Evolutionary conservation across 2,113 vertebrate species (phyloP), one percentile per base, ranked within the genome.

Genomic region (Notothenia coriiceps): DNA sequence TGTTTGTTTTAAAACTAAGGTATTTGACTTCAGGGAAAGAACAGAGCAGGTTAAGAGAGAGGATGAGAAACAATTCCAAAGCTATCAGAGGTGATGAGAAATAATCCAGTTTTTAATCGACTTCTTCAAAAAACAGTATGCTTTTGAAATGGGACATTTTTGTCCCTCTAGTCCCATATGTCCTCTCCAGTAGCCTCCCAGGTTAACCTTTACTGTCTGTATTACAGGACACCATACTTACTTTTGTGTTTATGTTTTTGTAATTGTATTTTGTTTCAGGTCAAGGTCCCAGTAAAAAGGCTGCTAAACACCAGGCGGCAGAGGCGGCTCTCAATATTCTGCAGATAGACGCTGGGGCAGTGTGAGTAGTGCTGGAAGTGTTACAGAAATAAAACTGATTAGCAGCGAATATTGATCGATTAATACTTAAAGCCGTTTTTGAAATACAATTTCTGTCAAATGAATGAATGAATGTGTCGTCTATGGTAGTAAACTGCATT

Each of bases 251-350:
- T 47, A 15, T 70, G 25, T 18, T 1, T 65, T 2, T 3, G 1
- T 55, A 9, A 59, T 29, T 87, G 47, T 40, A 2, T 62, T 82
- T 61, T 86, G 17, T 84, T 75, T 46, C 74, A 98, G 97, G 97
- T 84, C 95, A 96, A 86, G 97, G 96, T 40, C 72, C 94, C 11
- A 97, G 95, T 93, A 98, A 98, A 95, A 98, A 97, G 90, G 92
- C 96, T 65, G 97, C 97, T 10, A 98, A 96, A 89, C 97, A 98
- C 5, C 94, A 94, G 91, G 97, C 97, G 82, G 96, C 97, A 61
- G 95, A 96, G 74, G 94, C 95, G 29, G 96, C 95, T 14, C 87
- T 98, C 71, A 94, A 90, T 72, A 64, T 94, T 77, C 88, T 98
- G 79, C 94, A 96, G 76, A 90, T 93, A 82, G 94, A 94, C 40